These are phyloP conservation scores for Martes flavigula DNA, from an alignment of 2,797 vertebrate species.

Conservation along the genomic window DNA sequence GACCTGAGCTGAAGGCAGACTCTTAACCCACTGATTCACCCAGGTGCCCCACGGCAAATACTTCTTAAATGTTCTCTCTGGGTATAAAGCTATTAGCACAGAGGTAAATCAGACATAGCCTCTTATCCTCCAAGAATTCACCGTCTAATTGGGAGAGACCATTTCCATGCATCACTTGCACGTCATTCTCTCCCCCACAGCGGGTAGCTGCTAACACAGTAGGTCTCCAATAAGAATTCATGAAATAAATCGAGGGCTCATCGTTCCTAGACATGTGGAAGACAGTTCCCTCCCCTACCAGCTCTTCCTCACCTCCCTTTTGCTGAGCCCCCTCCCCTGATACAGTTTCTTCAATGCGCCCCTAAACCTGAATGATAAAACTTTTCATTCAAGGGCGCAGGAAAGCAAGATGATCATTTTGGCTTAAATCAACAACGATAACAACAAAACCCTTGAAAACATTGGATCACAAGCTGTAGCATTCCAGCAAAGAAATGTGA, in stretches of 20 bases:
- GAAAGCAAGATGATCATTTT: background rate
- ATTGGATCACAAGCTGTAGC: background rate
- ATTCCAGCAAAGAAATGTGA: conserved; percentile 8
- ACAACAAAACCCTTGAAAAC: background rate
- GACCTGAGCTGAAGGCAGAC: no score
- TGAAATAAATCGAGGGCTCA: background rate
- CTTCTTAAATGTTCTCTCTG: background rate
- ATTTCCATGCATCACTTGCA: background rate
- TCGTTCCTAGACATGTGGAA: background rate
- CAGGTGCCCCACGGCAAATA: background rate
- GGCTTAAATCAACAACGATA: background rate
- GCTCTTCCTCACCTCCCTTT: background rate
- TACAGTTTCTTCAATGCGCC: background rate
- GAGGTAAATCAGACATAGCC: background rate
- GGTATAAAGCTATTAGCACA: background rate
- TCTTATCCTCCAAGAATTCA: background rate
- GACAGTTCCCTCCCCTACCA: background rate
- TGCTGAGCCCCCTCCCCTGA: background rate
- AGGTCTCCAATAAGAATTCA: background rate
- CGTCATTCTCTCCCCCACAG: background rate
- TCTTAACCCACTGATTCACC: no score
- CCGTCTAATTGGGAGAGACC: background rate
- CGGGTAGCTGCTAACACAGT: background rate
- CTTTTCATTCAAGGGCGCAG: background rate
- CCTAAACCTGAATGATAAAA: background rate